These are phyloP conservation scores for Phorcus lineatus DNA, from an alignment of 2,888 invertebrate genomes.

Conservation along the genomic window DNA sequence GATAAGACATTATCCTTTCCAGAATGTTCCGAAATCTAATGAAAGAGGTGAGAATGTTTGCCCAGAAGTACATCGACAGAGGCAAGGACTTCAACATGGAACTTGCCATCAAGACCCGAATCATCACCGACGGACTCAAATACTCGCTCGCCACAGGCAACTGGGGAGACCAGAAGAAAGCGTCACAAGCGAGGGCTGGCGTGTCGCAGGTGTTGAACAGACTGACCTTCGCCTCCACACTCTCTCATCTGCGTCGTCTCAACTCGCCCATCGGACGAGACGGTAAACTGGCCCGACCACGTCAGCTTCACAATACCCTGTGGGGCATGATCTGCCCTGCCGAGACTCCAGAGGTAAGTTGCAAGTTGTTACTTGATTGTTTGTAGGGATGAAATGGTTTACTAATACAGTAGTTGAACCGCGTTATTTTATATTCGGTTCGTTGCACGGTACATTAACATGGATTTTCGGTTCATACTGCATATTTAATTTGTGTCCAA, in stretches of 20 bases:
- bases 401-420: too few relatives aligned
- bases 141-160: slow-evolving; percentile 99
- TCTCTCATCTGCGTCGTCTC: slow-evolving; percentile 97
- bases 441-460: too few relatives aligned
- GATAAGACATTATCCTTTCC: slow-evolving; percentile 48
- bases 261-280: slow-evolving; percentile 99
- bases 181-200: slow-evolving; percentile 97
- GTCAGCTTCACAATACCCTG: slow-evolving; percentile 98
- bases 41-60: slow-evolving; percentile 98
- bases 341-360: slow-evolving; percentile 95
- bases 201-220: slow-evolving; percentile 98
- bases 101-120: slow-evolving; percentile 95
- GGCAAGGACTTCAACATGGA: slow-evolving; percentile 99
- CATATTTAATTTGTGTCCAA: too few relatives aligned
- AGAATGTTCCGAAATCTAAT: slow-evolving; percentile 93
- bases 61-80: slow-evolving; percentile 97
- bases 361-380: too few relatives aligned
- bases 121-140: slow-evolving; percentile 97
- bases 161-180: slow-evolving; percentile 99
- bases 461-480: too few relatives aligned
- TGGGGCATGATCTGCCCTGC: slow-evolving; percentile 99
- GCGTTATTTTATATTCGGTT: too few relatives aligned
- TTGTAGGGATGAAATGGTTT: too few relatives aligned
- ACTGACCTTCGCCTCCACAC: slow-evolving; percentile 97
- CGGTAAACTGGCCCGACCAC: slow-evolving; percentile 98